Conservation (phyloP, 2,888 invertebrate species). For the Epsilonema sp. region DNA sequence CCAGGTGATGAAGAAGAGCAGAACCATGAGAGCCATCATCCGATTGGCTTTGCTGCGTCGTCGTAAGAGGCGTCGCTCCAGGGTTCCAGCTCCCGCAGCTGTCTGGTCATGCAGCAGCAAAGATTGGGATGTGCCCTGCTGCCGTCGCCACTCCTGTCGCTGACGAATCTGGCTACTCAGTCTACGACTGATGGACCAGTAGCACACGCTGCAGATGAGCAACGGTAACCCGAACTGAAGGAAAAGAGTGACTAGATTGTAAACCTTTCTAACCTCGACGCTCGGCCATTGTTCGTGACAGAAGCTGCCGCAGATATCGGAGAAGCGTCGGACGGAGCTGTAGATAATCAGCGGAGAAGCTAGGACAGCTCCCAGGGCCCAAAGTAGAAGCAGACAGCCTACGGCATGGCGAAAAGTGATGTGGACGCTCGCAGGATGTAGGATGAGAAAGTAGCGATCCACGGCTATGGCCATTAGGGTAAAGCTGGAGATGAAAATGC, state of each 20-base stretch:
- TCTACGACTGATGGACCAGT: constrained; percentile 13
- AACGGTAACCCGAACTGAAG: constrained; percentile 25
- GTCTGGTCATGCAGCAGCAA: too few species aligned
- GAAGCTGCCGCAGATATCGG: constrained; percentile 21
- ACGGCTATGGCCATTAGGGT: constrained; percentile 24
- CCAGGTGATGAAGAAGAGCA: too few species aligned
- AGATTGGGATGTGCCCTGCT: too few species aligned
- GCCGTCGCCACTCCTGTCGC: not conserved
- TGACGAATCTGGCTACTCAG: constrained; percentile 4
- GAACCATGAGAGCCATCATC: too few species aligned
- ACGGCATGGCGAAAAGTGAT: constrained; percentile 18
- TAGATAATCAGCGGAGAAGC: constrained; percentile 23
- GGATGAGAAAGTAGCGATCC: constrained; percentile 21
- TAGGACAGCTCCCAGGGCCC: constrained; percentile 19
- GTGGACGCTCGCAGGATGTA: constrained; percentile 12
- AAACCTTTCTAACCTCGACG: constrained; percentile 12
- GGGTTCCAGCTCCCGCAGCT: too few species aligned
- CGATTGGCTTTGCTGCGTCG: too few species aligned
- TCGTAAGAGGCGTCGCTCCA: too few species aligned
- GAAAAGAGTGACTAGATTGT: constrained; percentile 17
- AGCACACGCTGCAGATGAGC: constrained; percentile 20
- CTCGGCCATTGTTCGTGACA: constrained; percentile 23
- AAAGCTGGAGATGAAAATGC: constrained; percentile 25
- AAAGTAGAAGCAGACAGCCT: constrained; percentile 17
- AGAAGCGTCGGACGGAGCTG: constrained; percentile 15